These are phyloP conservation scores for Drosophila recens DNA, from an alignment of 2,888 invertebrate genomes.

Conservation along the genomic window DNA sequence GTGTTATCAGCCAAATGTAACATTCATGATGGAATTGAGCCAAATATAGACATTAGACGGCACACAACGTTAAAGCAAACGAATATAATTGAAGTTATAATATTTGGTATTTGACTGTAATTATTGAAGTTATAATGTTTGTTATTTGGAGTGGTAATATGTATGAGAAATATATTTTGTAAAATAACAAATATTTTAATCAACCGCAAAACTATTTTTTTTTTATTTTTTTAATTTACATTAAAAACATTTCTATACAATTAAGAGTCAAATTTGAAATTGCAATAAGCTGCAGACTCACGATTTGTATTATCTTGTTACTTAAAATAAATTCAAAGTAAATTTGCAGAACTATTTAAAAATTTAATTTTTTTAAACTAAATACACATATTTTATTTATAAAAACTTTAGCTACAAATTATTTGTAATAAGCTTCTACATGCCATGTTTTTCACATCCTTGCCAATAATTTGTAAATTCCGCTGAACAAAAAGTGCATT, in stretches of 20 bases:
- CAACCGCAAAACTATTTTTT: background rate
- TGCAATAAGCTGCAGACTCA: background rate
- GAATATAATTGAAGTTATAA: background rate
- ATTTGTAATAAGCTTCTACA: background rate
- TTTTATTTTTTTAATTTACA: no score
- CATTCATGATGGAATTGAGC: constrained; percentile 6
- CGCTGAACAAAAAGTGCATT: constrained; percentile 10
- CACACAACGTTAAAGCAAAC: background rate
- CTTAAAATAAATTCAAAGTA: no score
- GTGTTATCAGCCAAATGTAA: constrained; percentile 18
- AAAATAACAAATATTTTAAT: background rate
- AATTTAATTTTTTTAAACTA: background rate
- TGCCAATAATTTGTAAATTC: constrained; percentile 7
- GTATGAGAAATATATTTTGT: no score
- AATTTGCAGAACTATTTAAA: background rate
- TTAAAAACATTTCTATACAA: no score
- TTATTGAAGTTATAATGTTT: no score
- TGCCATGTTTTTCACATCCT: background rate
- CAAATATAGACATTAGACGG: constrained; percentile 17
- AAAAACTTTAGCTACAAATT: background rate
- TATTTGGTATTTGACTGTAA: no score
- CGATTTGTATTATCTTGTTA: no score
- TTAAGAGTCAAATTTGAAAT: background rate
- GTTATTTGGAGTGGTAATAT: no score
- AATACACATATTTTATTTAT: no score